Percentiles rank a stretch among this genome's conserved stretches.
phyloP scores from a whole-genome alignment of 2,113 vertebrate genomes.

The Dicentrarchus labrax region DNA sequence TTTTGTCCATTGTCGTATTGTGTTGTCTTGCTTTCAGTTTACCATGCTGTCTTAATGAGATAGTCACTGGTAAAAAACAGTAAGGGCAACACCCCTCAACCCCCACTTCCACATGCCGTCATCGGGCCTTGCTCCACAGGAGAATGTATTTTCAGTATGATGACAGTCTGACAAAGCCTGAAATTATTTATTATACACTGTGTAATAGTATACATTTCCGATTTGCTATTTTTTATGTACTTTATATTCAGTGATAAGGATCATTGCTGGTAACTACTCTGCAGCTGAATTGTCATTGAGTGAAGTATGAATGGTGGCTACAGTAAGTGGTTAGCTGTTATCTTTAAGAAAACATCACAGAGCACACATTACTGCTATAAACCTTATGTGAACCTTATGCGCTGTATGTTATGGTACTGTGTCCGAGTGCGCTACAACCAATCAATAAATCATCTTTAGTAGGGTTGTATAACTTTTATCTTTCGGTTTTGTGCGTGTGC shows the following conservation, averaged over 20 bases:
- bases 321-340: background rate
- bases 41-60: background rate
- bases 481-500: background rate
- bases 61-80: background rate
- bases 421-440: background rate
- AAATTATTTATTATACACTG: background rate
- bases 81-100: background rate
- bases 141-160: slow-evolving; percentile 58
- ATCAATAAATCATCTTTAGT: background rate
- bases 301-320: fast-evolving
- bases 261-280: fast-evolving
- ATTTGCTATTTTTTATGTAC: background rate
- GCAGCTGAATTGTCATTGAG: background rate
- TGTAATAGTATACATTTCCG: background rate
- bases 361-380: background rate
- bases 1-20: background rate
- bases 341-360: background rate
- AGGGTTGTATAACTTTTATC: background rate
- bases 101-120: background rate
- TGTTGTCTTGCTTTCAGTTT: background rate
- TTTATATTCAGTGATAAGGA: background rate
- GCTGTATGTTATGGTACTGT: too few species aligned
- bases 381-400: background rate
- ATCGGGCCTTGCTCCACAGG: slow-evolving; percentile 8
- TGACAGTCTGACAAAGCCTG: fast-evolving